phyloP scores from a whole-genome alignment of 2,888 invertebrate species.

The Rhabditoides inermis region DNA sequence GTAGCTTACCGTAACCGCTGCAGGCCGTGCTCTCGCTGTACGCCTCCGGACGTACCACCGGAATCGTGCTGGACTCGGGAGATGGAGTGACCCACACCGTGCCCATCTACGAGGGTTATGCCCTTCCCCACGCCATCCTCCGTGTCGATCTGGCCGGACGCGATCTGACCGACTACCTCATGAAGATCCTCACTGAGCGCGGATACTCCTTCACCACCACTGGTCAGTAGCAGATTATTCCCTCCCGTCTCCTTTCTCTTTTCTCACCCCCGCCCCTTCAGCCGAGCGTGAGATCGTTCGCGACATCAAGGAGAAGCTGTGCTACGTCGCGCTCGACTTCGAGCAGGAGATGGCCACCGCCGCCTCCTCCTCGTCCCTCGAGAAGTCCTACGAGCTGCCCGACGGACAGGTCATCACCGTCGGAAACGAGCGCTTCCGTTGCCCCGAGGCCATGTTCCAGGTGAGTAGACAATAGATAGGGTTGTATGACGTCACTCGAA shows the following conservation, averaged over 20 bases:
- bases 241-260: too few relatives aligned
- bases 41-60: slow-evolving; percentile 62
- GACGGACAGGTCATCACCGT: slow-evolving; percentile 66
- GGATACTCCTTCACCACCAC: slow-evolving; percentile 55
- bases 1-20: too few relatives aligned
- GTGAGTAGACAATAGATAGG: too few relatives aligned
- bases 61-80: slow-evolving; percentile 72
- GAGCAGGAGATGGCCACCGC: slow-evolving; percentile 90
- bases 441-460: slow-evolving; percentile 79
- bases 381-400: slow-evolving; percentile 81
- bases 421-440: slow-evolving; percentile 69
- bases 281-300: slow-evolving; percentile 74
- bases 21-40: slow-evolving; percentile 82
- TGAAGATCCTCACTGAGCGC: slow-evolving; percentile 55
- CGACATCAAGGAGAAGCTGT: slow-evolving; percentile 85
- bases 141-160: slow-evolving; percentile 57
- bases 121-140: slow-evolving; percentile 57
- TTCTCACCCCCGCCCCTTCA: too few relatives aligned
- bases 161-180: slow-evolving; percentile 59
- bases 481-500: too few relatives aligned
- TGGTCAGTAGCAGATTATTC: too few relatives aligned
- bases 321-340: slow-evolving; percentile 92
- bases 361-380: slow-evolving; percentile 76
- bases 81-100: slow-evolving; percentile 75
- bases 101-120: slow-evolving; percentile 72